A percentile compares a stretch with the other conserved stretches of the same genome.
Evolutionary conservation across 2,113 vertebrate species (phyloP).

Genomic region (Poecilia latipinna): DNA sequence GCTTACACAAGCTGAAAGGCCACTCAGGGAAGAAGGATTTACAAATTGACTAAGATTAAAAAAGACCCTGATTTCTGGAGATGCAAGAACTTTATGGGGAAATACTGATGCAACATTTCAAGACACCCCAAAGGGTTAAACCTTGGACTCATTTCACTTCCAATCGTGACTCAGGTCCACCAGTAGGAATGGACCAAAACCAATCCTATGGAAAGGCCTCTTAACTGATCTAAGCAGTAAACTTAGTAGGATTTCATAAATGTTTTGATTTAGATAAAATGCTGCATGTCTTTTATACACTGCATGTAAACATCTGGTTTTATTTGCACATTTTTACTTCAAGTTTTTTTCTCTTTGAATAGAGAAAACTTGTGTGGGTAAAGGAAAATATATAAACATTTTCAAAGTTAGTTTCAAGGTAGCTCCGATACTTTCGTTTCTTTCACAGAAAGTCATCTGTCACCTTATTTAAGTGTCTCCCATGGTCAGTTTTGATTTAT

Average conservation of each 20-base stretch:
- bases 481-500: constrained; percentile 69
- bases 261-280: too few relatives aligned
- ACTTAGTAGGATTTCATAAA: too few relatives aligned
- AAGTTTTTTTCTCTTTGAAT: background rate
- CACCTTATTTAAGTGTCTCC: constrained; percentile 61
- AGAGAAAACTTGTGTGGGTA: background rate
- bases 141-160: background rate
- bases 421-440: constrained; percentile 59
- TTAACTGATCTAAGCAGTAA: background rate
- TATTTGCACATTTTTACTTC: background rate
- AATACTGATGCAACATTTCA: background rate
- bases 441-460: constrained; percentile 56
- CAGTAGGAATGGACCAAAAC: background rate
- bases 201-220: background rate
- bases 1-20: background rate
- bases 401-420: constrained; percentile 22
- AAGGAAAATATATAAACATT: constrained; percentile 36
- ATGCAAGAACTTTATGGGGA: background rate
- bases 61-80: too few relatives aligned
- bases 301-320: background rate
- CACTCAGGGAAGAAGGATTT: background rate
- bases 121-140: background rate
- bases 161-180: background rate
- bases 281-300: background rate
- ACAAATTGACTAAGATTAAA: background rate